Conservation (phyloP, 2,888 invertebrate genomes). For the Gastrophysa polygoni region DNA sequence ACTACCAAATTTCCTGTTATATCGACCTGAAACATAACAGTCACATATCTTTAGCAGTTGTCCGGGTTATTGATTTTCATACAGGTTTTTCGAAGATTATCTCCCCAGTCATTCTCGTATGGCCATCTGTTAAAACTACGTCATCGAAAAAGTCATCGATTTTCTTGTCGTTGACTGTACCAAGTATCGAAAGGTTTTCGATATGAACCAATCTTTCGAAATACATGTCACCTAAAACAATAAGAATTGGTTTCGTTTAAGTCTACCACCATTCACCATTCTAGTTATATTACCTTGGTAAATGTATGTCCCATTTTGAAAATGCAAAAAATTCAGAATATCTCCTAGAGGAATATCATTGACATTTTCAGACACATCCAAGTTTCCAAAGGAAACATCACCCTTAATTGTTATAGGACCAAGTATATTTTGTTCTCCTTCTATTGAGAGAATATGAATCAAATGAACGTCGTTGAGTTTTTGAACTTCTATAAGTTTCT, state of each 20-base stretch:
- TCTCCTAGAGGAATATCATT: conserved; percentile 46
- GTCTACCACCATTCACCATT: too few relatives aligned
- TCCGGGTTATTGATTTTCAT: conserved; percentile 13
- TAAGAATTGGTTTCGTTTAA: background rate
- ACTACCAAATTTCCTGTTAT: conserved; percentile 49
- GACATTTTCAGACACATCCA: conserved; percentile 50
- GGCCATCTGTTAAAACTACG: conserved; percentile 43
- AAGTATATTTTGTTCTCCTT: conserved; percentile 49
- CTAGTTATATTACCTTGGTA: conserved; percentile 46
- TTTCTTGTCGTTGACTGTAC: conserved; percentile 44
- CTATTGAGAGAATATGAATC: conserved; percentile 55
- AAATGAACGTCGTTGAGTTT: conserved; percentile 56
- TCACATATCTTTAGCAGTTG: background rate
- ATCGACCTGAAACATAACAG: conserved; percentile 42
- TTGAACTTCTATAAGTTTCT: conserved; percentile 49
- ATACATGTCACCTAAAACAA: conserved; percentile 49
- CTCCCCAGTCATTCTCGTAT: conserved; percentile 39
- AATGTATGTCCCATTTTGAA: conserved; percentile 38
- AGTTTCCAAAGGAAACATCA: conserved; percentile 50
- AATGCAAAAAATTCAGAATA: conserved; percentile 40
- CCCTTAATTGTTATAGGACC: conserved; percentile 51
- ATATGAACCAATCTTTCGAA: conserved; percentile 48
- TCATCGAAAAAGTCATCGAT: conserved; percentile 44
- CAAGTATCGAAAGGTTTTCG: conserved; percentile 44
- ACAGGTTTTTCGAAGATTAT: conserved; percentile 47